These are phyloP conservation scores for Apostichopus japonicus DNA, from an alignment of 35 echinoderm and acorn worm species.

Conservation along the genomic window DNA sequence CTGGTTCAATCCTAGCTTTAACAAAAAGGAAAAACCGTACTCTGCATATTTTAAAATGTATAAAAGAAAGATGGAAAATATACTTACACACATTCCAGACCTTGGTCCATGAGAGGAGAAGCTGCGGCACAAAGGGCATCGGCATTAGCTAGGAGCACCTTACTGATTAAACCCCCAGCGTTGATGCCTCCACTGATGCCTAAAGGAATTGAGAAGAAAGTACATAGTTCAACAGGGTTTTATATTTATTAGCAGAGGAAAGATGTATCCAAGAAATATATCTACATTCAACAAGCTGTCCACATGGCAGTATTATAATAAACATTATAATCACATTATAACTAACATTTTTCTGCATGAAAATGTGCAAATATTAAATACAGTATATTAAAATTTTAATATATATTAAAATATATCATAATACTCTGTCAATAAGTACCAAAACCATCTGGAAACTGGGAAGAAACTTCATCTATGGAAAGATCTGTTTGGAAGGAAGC, in stretches of 20 bases:
- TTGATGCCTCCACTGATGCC: slow-evolving; percentile 68
- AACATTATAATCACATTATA: too few species aligned
- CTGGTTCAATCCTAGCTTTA: too few species aligned
- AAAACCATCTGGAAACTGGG: neutral
- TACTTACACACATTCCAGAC: slow-evolving; percentile 93
- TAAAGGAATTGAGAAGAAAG: neutral
- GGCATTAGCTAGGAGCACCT: slow-evolving; percentile 95
- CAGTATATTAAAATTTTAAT: too few species aligned
- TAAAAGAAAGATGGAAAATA: neutral
- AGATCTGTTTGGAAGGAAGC: neutral
- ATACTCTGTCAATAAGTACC: neutral
- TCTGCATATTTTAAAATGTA: neutral
- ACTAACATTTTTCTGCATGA: too few species aligned
- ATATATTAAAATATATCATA: too few species aligned
- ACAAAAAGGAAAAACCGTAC: too few species aligned
- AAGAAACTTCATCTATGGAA: neutral
- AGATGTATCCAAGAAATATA: too few species aligned
- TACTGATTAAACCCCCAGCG: slow-evolving; percentile 87
- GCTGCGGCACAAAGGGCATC: slow-evolving; percentile 97
- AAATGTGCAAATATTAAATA: too few species aligned
- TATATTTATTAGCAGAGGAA: too few species aligned
- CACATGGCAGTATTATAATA: too few species aligned
- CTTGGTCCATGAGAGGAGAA: slow-evolving; percentile 98
- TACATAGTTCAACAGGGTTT: neutral
- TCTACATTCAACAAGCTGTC: too few species aligned